Conservation (phyloP, 2,113 vertebrate genomes). For the Antigone vipio region DNA sequence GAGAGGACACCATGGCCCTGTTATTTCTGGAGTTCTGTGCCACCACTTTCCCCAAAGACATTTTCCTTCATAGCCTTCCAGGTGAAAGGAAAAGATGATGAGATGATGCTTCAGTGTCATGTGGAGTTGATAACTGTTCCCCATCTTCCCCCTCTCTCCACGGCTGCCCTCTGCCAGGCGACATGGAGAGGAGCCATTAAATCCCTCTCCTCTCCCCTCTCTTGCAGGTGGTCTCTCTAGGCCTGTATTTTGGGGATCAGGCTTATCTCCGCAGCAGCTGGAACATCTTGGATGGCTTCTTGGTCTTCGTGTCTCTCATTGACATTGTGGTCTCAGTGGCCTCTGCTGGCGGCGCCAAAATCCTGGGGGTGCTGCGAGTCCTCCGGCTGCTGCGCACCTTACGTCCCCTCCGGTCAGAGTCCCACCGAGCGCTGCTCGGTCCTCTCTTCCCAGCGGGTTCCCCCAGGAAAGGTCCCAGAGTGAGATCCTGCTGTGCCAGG, state of each 20-base stretch:
- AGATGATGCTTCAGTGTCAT: background rate
- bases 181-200: background rate
- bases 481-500: background rate
- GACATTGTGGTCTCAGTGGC: constrained; percentile 96
- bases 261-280: constrained; percentile 96
- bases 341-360: constrained; percentile 93
- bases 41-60: background rate
- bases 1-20: background rate
- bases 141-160: background rate
- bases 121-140: background rate
- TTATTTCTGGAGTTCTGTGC: background rate
- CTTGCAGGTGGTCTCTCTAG: constrained; percentile 91
- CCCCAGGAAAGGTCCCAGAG: background rate
- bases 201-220: background rate
- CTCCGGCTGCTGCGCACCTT: constrained; percentile 91
- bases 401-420: constrained; percentile 88
- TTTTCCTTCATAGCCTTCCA: background rate
- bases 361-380: constrained; percentile 93
- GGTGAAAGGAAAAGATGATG: background rate
- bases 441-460: background rate
- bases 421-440: accelerated
- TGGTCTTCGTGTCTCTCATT: constrained; percentile 96
- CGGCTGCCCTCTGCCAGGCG: background rate
- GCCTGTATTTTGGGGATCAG: constrained; percentile 91
- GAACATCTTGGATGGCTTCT: constrained; percentile 95